Base-by-base conservation (phyloP, 2,797 vertebrate species). In the Channallabes apus region DNA sequence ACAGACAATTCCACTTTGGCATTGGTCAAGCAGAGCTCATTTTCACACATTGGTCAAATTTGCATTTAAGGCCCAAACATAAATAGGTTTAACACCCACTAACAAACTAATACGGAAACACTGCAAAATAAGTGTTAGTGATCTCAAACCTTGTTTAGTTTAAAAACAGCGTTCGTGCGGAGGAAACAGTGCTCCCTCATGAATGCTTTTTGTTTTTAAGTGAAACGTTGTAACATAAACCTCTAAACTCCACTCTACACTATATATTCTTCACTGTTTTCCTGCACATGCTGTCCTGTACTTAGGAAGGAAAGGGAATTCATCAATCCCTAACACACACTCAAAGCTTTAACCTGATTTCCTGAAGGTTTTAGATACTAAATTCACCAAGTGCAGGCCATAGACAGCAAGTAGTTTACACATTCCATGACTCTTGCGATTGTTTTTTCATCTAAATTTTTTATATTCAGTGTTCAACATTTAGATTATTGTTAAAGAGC, bases 221-320 rank as follows among this genome's bases (percentile, higher is more conserved):
- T 29, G 15, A n/a, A 32, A 35, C 29, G 2, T 35, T 24, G 4
- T 77, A 27, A 78, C 20, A 62, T 27, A 64, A 79, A 41, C 27
- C 32, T 18, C 5, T 61, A 78, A 78, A 61, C 9, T 79, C 17
- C 22, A 80, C 58, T 51, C 38, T 62, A 41, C 35, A 61, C 2
- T 54, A 18, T 24, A 12, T 27, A 80, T 46, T 71, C n/a, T n/a
- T 80, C 38, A 35, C 58, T 24, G 3, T 73, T 68, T 68, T 46
- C 11, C 32, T 59, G 46, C 51, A 80, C 56, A 54, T 22, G 35
- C 32, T 32, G 20, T 69, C 35, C 35, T 82, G 58, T 24, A 46
- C 54, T n/a, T 24, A 76, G 80, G 59, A 81, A 67, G 59, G 68
- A 67, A 84, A 73, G 41, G 58, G 20, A 85, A 67, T 72, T 62